A percentile compares a stretch with the other conserved stretches of the same genome.
phyloP scores from a whole-genome alignment of 2,113 vertebrate species.

The Nematolebias whitei region DNA sequence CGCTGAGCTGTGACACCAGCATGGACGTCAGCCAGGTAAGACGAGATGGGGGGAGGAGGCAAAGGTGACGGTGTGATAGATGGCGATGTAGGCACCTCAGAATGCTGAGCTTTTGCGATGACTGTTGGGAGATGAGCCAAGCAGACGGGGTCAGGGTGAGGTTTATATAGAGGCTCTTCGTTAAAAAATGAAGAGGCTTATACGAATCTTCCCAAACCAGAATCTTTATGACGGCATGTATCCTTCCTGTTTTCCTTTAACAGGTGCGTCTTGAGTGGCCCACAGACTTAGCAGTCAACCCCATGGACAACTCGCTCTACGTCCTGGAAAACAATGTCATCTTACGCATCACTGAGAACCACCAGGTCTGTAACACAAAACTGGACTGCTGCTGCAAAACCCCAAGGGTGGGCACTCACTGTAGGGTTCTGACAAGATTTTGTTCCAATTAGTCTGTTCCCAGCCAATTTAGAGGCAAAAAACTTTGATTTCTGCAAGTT shows the following conservation, averaged over 20 bases:
- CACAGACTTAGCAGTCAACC: constrained; percentile 97
- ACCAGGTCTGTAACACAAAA: constrained; percentile 84
- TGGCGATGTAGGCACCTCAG: constrained; percentile 86
- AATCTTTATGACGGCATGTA: constrained; percentile 4
- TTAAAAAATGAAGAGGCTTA: constrained; percentile 44
- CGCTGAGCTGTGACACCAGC: constrained; percentile 87
- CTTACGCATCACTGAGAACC: constrained; percentile 97
- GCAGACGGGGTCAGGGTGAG: constrained; percentile 64
- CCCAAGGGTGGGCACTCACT: constrained; percentile 27
- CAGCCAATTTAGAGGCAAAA: constrained; percentile 53
- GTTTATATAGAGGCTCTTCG: constrained; percentile 64
- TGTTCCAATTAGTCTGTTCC: constrained; percentile 60
- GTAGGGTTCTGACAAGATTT: constrained; percentile 46
- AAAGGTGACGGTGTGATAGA: constrained; percentile 54
- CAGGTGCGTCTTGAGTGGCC: constrained; percentile 99
- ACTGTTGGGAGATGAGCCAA: constrained; percentile 91
- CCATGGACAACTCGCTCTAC: constrained; percentile 99
- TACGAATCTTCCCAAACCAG: constrained; percentile 40
- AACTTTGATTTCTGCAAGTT: constrained; percentile 46
- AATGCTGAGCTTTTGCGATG: constrained; percentile 78
- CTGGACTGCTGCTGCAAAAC: constrained; percentile 17
- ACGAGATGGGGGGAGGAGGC: constrained; percentile 19
- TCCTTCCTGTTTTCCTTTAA: constrained; percentile 24
- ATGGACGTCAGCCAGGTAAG: constrained; percentile 98
- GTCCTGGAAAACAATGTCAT: constrained; percentile 98